A percentile compares a stretch with the other conserved stretches of the same genome.
phyloP scores from a whole-genome alignment of 2,113 vertebrate species.

The Crotophaga sulcirostris region DNA sequence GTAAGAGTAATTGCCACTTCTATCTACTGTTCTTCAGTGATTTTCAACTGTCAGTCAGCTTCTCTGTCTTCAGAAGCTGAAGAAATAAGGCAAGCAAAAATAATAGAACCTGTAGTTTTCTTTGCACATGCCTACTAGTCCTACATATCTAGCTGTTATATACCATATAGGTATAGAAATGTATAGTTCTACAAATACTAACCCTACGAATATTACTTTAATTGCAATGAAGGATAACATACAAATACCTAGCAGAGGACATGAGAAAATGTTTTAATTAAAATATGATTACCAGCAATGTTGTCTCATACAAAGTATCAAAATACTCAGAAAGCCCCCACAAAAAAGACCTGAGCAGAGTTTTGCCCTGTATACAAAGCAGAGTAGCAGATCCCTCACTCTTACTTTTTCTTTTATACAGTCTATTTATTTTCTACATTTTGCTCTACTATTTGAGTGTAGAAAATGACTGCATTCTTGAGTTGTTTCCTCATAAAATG shows the following conservation, averaged over 20 bases:
- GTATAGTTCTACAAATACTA: not conserved
- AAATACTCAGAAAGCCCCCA: not conserved
- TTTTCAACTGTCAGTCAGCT: not conserved
- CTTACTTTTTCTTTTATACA: not conserved
- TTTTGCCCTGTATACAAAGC: not conserved
- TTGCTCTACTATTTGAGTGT: not conserved
- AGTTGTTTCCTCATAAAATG: not conserved
- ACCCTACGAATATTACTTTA: not conserved
- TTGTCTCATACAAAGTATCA: not conserved
- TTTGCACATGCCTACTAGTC: not conserved
- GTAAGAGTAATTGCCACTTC: slow-evolving; percentile 23
- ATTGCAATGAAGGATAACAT: not conserved
- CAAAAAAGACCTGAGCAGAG: not conserved
- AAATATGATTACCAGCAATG: not conserved
- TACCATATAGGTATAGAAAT: not conserved
- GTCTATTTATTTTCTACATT: not conserved
- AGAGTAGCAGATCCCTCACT: not conserved
- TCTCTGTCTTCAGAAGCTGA: not conserved
- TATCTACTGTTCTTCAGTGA: not conserved
- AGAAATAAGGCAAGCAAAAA: not conserved
- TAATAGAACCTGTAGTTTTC: not conserved
- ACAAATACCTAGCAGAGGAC: not conserved
- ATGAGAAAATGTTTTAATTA: not conserved
- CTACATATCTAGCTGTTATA: not conserved
- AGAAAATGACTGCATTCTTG: not conserved